phyloP scores from a whole-genome alignment of 53 echinoderm and acorn worm species.

The Mesocentrotus franciscanus region DNA sequence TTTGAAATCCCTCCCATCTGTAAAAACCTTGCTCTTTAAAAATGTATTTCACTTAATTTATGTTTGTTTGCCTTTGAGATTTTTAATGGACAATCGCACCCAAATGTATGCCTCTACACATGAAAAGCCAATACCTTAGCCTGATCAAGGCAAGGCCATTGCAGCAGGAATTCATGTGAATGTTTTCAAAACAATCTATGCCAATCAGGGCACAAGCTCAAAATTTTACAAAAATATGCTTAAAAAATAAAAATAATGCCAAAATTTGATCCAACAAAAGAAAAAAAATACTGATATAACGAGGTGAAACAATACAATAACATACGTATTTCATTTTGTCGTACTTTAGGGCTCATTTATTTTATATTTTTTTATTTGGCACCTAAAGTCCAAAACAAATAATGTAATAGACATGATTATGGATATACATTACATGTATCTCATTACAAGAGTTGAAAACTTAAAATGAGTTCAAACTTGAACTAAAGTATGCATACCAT shows the following conservation, averaged over 20 bases:
- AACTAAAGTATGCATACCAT: not conserved
- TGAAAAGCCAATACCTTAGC: not conserved
- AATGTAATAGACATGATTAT: not conserved
- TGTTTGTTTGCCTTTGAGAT: not conserved
- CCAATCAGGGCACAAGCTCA: not conserved
- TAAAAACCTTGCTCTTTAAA: not conserved
- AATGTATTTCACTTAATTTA: not conserved
- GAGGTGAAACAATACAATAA: slow-evolving; percentile 16
- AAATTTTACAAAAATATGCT: not conserved
- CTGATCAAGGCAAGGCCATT: not conserved
- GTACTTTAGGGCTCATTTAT: not conserved
- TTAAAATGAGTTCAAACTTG: not conserved
- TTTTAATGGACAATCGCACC: not conserved
- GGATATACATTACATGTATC: not conserved
- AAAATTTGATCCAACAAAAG: not conserved
- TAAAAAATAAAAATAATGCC: not conserved
- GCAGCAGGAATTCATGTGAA: not conserved
- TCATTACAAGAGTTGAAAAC: slow-evolving; percentile 6
- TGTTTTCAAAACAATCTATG: slow-evolving; percentile 1
- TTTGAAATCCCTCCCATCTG: not conserved
- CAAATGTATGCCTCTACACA: not conserved
- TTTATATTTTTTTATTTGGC: not conserved
- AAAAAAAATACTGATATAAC: not conserved
- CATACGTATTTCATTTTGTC: not conserved
- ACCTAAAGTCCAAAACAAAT: not conserved